These are phyloP conservation scores for Julus scanicus DNA, from an alignment of 2,888 invertebrate genomes.

Conservation along the genomic window DNA sequence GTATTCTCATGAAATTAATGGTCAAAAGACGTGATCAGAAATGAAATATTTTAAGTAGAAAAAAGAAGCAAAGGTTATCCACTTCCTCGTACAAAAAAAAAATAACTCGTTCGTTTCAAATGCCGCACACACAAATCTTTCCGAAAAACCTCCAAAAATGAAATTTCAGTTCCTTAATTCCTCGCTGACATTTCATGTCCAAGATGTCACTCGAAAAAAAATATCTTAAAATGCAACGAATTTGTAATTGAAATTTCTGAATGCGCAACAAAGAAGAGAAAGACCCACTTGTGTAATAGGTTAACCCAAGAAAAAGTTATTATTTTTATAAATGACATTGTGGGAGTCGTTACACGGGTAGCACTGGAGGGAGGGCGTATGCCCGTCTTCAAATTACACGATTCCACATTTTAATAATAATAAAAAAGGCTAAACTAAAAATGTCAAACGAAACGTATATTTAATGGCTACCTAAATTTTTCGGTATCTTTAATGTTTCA, in stretches of 20 bases:
- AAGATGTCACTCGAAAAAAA: slow-evolving; percentile 2
- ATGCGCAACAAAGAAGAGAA: background rate
- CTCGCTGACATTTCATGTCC: slow-evolving; percentile 31
- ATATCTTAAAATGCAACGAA: background rate
- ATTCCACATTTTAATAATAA: slow-evolving; percentile 37
- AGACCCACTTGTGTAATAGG: slow-evolving; percentile 27
- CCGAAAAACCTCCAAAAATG: background rate
- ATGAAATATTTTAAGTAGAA: slow-evolving; percentile 28
- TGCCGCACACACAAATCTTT: slow-evolving; percentile 39
- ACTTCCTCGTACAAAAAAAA: slow-evolving; percentile 29
- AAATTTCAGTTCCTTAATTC: slow-evolving; percentile 39
- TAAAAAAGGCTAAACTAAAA: slow-evolving; percentile 38
- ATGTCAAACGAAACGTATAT: slow-evolving; percentile 42
- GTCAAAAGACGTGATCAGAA: slow-evolving; percentile 31
- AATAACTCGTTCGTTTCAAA: slow-evolving; percentile 30
- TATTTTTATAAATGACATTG: slow-evolving; percentile 38
- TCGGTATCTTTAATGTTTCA: slow-evolving; percentile 34
- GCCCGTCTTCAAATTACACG: slow-evolving; percentile 15
- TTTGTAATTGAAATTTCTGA: slow-evolving; percentile 38
- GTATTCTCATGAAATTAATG: slow-evolving; percentile 27
- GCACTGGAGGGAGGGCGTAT: slow-evolving; percentile 15
- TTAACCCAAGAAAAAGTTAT: background rate
- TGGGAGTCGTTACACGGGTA: slow-evolving; percentile 32
- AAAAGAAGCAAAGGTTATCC: slow-evolving; percentile 20
- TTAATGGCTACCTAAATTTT: slow-evolving; percentile 35